Base-by-base conservation (phyloP, 2,797 vertebrate species). In the Cyclopterus lumpus region DNA sequence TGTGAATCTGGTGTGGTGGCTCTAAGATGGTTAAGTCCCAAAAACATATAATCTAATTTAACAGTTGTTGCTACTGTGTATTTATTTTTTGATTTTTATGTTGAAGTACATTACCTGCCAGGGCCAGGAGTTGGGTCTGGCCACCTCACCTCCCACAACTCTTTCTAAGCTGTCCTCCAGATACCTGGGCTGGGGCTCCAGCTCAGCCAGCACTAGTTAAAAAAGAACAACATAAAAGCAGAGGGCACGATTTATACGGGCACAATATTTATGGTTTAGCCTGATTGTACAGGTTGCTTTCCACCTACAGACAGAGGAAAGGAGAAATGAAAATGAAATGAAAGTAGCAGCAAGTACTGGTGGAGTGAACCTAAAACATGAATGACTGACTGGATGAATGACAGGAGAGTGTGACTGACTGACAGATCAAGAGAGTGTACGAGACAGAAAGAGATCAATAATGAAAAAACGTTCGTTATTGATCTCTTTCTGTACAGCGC, bases 131-230 rank as follows among this genome's bases (percentile, higher is more conserved):
- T 95, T 91, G 32, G 93, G 80, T 1, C 0, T 28, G 22, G 92
- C 91, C 62, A 93, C 86, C 34, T 89, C 58, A 53, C 94, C 95
- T 59, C 94, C 93, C 3, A 95, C 91, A 3, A 95, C 94, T 73
- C 93, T 90, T 34, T 66, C 71, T 2, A 40, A 0, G 5, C 1
- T 53, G 12, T 92, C 77, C 83, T 91, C 87, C 60, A 95, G 38
- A 71, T 82, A 94, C 83, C 90, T 93, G 81, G 92, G 92, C 84
- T 93, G 70, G 44, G 86, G 83, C 59, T 48, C 34, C 83, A 68
- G 68, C 57, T 89, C 80, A 69, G 93, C 91, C 89, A 94, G 82
- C 71, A 42, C 91, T 93, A 57, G 62, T 57, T 44, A 34, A 55
- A 82, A 71, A 40, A 40, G 15, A 40, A 36, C n/a, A 15, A 55